phyloP scores from a whole-genome alignment of 2,888 invertebrate genomes.

The Rhaphigaster nebulosa region DNA sequence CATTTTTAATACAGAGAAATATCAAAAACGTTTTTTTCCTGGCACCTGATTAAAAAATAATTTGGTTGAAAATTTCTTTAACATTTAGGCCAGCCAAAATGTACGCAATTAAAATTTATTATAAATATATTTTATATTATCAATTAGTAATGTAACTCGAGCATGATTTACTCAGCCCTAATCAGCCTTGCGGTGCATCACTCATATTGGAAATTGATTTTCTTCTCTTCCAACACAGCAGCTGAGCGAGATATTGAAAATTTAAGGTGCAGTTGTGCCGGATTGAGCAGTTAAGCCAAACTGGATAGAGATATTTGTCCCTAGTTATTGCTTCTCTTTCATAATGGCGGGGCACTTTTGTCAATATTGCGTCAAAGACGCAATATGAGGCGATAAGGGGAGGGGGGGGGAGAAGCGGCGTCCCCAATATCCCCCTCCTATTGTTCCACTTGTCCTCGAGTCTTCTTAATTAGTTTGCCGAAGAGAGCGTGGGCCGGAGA shows the following conservation, averaged over 20 bases:
- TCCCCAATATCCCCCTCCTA: constrained; percentile 1
- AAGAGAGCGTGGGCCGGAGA: background rate
- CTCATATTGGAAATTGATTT: constrained; percentile 13
- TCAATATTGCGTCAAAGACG: constrained; percentile 49
- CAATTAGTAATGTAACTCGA: no score
- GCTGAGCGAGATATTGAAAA: constrained; percentile 41
- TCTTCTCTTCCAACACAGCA: background rate
- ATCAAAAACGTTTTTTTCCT: no score
- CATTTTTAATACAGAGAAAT: no score
- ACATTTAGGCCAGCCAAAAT: no score
- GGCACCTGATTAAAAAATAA: no score
- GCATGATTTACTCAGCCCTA: no score
- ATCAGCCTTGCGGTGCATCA: background rate
- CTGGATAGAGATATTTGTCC: constrained; percentile 63
- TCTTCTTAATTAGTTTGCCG: constrained; percentile 46
- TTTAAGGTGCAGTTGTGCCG: constrained; percentile 43
- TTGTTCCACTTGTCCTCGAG: constrained; percentile 45
- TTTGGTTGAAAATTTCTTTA: no score
- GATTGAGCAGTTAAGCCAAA: constrained; percentile 52
- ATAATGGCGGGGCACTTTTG: constrained; percentile 46
- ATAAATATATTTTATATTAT: no score
- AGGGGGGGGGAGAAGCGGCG: background rate
- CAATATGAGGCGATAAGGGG: constrained; percentile 49
- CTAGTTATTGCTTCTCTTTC: constrained; percentile 61
- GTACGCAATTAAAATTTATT: no score